Percentiles rank a stretch among this genome's conserved stretches.
Evolutionary conservation across 2,113 vertebrate genomes (phyloP).

Genomic region (Chionis minor): DNA sequence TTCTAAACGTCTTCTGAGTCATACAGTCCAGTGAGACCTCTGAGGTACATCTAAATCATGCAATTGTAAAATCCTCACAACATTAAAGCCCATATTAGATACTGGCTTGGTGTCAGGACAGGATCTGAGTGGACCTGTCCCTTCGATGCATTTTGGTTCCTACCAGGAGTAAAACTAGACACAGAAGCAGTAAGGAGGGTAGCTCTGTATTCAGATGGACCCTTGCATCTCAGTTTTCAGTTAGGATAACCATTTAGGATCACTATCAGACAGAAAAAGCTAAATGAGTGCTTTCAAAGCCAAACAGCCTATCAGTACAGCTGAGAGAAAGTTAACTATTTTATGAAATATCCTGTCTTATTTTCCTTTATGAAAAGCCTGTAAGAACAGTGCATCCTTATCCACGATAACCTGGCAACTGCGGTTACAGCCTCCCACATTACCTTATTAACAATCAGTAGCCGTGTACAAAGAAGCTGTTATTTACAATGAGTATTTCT

Average conservation of each 20-base stretch:
- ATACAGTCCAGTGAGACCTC: rapidly evolving
- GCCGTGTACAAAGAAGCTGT: neutral
- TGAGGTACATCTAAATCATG: neutral
- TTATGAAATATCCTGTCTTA: neutral
- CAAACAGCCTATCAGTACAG: neutral
- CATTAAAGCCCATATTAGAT: neutral
- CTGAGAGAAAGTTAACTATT: rapidly evolving
- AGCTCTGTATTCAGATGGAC: neutral
- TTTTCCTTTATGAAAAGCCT: neutral
- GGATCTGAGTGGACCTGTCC: neutral
- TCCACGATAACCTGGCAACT: neutral
- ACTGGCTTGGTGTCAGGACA: neutral
- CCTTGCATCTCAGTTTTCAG: neutral
- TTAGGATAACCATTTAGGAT: neutral
- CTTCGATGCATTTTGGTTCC: neutral
- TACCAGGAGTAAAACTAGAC: neutral
- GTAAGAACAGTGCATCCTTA: neutral
- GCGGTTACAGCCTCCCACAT: rapidly evolving
- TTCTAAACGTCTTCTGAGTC: neutral
- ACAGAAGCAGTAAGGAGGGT: neutral
- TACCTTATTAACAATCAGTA: neutral
- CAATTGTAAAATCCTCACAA: neutral
- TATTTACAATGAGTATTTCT: neutral
- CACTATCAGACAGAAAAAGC: neutral
- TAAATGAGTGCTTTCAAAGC: neutral